These are phyloP conservation scores for Chelonia mydas DNA, from an alignment of 2,797 vertebrate species.

Conservation along the genomic window DNA sequence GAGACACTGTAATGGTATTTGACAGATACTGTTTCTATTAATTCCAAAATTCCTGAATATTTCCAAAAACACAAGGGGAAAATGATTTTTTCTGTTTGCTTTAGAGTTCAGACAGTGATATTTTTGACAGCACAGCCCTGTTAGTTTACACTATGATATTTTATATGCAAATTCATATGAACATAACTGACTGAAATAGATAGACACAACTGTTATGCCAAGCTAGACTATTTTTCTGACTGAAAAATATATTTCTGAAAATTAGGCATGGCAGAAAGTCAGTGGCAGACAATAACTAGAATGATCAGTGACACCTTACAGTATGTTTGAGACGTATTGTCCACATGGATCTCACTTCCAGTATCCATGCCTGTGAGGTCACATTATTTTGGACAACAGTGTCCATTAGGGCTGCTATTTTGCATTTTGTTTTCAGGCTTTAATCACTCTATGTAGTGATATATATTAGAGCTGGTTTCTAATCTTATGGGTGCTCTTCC, in stretches of 20 bases:
- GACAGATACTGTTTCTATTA: conserved; percentile 68
- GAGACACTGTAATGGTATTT: conserved; percentile 52
- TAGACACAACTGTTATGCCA: background rate
- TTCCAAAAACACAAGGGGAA: conserved; percentile 17
- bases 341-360: background rate
- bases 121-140: background rate
- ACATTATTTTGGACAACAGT: background rate
- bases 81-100: background rate
- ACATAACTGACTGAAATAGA: background rate
- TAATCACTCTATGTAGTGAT: background rate
- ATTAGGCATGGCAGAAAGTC: background rate
- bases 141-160: background rate
- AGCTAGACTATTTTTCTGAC: background rate
- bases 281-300: background rate
- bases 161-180: background rate
- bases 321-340: background rate
- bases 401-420: background rate
- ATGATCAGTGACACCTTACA: background rate
- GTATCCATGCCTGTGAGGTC: background rate
- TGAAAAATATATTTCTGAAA: background rate
- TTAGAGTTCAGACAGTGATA: background rate
- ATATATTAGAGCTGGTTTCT: background rate
- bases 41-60: conserved; percentile 26
- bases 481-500: background rate
- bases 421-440: background rate